These are phyloP conservation scores for Muschampia plurimacula DNA, from an alignment of 2,888 invertebrate species.

Conservation along the genomic window DNA sequence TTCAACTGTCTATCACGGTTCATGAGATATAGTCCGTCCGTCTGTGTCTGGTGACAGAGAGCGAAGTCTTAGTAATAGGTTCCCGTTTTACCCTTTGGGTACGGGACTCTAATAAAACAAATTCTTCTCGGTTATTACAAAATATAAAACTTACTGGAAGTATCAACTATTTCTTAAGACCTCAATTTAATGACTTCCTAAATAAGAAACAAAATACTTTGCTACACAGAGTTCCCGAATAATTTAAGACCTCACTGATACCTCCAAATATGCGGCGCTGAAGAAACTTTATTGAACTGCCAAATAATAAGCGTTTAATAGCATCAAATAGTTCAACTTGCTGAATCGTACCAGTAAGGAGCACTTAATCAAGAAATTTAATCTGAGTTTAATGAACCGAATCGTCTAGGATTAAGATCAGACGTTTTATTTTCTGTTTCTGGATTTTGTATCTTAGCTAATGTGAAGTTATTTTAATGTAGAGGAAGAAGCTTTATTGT, in stretches of 20 bases:
- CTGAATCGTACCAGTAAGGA: constrained; percentile 9
- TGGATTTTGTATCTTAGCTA: neutral
- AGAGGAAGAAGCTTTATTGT: neutral
- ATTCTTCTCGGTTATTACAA: no score
- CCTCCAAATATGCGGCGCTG: constrained; percentile 16
- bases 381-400: constrained; percentile 20
- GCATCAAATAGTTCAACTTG: constrained; percentile 24
- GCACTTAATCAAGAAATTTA: constrained; percentile 30
- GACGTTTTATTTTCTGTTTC: constrained; percentile 1
- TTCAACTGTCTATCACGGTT: no score
- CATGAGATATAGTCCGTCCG: no score
- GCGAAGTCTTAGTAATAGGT: no score
- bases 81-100: no score
- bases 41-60: no score
- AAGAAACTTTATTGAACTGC: constrained; percentile 20
- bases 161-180: neutral
- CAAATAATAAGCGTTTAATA: constrained; percentile 26
- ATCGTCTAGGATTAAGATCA: constrained; percentile 5
- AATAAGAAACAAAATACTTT: constrained; percentile 1
- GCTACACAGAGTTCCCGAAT: neutral
- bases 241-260: constrained; percentile 16
- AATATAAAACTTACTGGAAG: neutral
- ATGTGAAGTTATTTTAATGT: neutral
- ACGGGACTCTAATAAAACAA: no score
- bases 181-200: constrained; percentile 2